Evolutionary conservation across 2,888 invertebrate genomes (phyloP).

Genomic region (Orchesella flavescens): DNA sequence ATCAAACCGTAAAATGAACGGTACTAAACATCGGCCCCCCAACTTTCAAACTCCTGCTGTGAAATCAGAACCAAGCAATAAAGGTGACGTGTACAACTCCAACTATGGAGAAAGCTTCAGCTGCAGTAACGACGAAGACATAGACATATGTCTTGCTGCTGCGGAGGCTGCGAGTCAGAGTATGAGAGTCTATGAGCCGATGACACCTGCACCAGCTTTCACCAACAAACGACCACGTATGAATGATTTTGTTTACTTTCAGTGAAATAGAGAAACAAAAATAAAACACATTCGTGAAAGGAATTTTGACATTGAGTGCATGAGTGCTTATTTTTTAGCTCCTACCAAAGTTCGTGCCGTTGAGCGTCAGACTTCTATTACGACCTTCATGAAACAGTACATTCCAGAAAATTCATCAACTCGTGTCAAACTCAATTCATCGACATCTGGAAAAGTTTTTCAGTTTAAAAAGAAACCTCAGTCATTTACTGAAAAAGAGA

Average conservation of each 20-base stretch:
- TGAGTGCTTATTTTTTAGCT: neutral
- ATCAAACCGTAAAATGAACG: no score
- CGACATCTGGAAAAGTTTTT: constrained; percentile 24
- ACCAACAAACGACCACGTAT: neutral
- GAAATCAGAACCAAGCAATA: neutral
- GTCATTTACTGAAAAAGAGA: neutral
- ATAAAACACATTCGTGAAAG: no score
- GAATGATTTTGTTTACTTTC: neutral
- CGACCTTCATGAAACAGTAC: constrained; percentile 41
- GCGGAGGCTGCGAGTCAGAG: constrained; percentile 27
- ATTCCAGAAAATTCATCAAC: constrained; percentile 15
- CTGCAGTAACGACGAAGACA: constrained; percentile 38
- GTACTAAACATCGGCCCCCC: neutral
- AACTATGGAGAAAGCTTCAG: neutral
- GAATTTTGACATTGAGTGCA: no score
- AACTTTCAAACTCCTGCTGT: constrained; percentile 15
- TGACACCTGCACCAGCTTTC: constrained; percentile 21
- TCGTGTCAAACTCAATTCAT: neutral
- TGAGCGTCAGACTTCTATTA: constrained; percentile 39
- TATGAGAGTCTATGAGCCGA: constrained; percentile 26
- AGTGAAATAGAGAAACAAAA: no score
- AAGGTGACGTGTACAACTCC: neutral
- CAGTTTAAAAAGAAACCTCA: constrained; percentile 38
- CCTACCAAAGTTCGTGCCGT: constrained; percentile 44
- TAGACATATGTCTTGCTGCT: constrained; percentile 8